Percentiles rank a stretch among this genome's conserved stretches.
phyloP scores from a whole-genome alignment of 1,140 invertebrate genomes.

The Scaptomyza pallida region DNA sequence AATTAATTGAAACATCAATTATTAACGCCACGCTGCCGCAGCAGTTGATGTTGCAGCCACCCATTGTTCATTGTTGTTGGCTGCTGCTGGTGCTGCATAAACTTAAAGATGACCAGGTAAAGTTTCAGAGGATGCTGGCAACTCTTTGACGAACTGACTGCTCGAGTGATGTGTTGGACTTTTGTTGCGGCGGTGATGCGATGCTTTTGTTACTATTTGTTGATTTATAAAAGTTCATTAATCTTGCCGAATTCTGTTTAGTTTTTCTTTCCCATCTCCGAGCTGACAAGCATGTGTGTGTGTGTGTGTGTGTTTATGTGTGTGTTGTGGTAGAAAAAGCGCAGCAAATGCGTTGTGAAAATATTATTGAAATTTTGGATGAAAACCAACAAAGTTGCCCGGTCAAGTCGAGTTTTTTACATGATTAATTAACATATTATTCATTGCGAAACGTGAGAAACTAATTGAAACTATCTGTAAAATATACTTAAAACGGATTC shows the following conservation, averaged over 20 bases:
- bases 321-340: constrained; percentile 51
- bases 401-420: constrained; percentile 47
- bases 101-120: constrained; percentile 72
- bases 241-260: constrained; percentile 67
- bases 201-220: constrained; percentile 61
- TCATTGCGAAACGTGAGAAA: constrained; percentile 71
- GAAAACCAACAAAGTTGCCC: constrained; percentile 42
- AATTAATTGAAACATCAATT: constrained; percentile 83
- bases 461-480: constrained; percentile 4
- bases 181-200: constrained; percentile 58
- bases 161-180: constrained; percentile 42
- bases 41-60: constrained; percentile 41
- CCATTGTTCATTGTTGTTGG: constrained; percentile 63
- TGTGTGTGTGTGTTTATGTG: no score
- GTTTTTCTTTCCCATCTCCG: constrained; percentile 35
- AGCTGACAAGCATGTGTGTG: constrained; percentile 1
- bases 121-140: constrained; percentile 55
- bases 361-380: constrained; percentile 46
- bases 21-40: constrained; percentile 64
- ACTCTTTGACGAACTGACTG: constrained; percentile 18
- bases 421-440: constrained; percentile 80
- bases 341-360: constrained; percentile 49
- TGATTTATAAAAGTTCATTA: constrained; percentile 72
- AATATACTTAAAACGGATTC: not conserved
- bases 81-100: constrained; percentile 41